phyloP scores from a whole-genome alignment of 2,113 vertebrate species.

The Tichodroma muraria region DNA sequence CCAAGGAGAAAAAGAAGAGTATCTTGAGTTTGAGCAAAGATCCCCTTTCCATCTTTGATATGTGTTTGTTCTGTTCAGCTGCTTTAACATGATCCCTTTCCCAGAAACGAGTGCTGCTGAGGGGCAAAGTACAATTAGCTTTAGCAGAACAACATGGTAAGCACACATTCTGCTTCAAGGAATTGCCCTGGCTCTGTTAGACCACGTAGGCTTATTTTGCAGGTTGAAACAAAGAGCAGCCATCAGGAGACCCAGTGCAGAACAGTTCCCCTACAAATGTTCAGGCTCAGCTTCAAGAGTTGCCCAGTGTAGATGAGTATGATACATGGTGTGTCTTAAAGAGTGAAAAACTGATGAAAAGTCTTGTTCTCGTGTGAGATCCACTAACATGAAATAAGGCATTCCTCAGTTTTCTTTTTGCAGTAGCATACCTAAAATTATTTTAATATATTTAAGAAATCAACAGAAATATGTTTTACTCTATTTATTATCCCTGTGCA shows the following conservation, averaged over 20 bases:
- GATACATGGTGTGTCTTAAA: neutral
- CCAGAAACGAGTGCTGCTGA: neutral
- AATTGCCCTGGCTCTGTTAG: neutral
- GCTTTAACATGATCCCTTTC: neutral
- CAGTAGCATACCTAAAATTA: neutral
- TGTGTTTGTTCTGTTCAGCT: neutral
- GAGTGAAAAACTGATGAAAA: neutral
- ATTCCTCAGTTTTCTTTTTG: neutral
- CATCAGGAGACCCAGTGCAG: neutral
- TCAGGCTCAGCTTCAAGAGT: neutral
- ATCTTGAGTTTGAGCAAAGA: neutral
- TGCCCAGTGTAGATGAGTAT: neutral
- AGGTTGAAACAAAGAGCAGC: neutral
- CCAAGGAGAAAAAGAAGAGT: neutral
- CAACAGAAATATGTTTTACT: neutral
- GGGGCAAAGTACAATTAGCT: slow-evolving; percentile 3
- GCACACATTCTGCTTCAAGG: neutral
- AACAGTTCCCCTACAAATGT: neutral
- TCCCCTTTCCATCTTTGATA: neutral
- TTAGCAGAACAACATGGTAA: neutral
- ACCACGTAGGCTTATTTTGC: neutral
- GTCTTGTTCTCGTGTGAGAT: neutral
- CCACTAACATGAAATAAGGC: neutral
- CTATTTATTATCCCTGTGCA: neutral
- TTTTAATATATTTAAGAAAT: neutral